These are phyloP conservation scores for Leptinotarsa texana DNA, from an alignment of 1,140 invertebrate species.

Conservation along the genomic window DNA sequence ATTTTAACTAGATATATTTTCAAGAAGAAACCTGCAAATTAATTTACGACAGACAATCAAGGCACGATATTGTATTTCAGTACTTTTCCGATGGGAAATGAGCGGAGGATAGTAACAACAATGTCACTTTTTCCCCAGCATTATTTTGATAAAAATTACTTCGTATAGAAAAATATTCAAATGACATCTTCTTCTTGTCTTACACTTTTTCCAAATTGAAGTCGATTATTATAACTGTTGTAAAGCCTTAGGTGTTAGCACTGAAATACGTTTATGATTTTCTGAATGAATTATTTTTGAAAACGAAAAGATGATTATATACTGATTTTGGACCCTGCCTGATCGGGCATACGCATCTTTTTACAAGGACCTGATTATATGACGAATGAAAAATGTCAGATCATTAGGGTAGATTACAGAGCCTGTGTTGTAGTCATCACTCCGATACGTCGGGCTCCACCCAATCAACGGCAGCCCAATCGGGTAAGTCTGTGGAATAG, in stretches of 20 bases:
- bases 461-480: slow-evolving; percentile 86
- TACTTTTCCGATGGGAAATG: slow-evolving; percentile 37
- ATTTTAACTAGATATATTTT: slow-evolving; percentile 41
- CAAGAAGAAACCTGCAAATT: slow-evolving; percentile 39
- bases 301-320: not conserved
- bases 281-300: slow-evolving; percentile 27
- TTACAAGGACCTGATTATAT: not conserved
- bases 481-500: slow-evolving; percentile 84
- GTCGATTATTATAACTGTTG: not conserved
- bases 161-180: slow-evolving; percentile 44
- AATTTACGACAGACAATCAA: slow-evolving; percentile 51
- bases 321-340: slow-evolving; percentile 48
- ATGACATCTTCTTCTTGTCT: not conserved
- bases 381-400: slow-evolving; percentile 47
- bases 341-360: slow-evolving; percentile 1
- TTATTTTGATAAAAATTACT: not conserved
- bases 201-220: not conserved
- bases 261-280: slow-evolving; percentile 42
- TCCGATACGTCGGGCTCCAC: slow-evolving; percentile 61
- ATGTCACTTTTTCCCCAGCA: not conserved
- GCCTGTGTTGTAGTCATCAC: slow-evolving; percentile 42
- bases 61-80: slow-evolving; percentile 54
- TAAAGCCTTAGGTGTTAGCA: slow-evolving; percentile 30
- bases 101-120: too few relatives aligned
- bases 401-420: slow-evolving; percentile 33